phyloP scores from a whole-genome alignment of 2,113 vertebrate genomes.

The Cottus gobio region DNA sequence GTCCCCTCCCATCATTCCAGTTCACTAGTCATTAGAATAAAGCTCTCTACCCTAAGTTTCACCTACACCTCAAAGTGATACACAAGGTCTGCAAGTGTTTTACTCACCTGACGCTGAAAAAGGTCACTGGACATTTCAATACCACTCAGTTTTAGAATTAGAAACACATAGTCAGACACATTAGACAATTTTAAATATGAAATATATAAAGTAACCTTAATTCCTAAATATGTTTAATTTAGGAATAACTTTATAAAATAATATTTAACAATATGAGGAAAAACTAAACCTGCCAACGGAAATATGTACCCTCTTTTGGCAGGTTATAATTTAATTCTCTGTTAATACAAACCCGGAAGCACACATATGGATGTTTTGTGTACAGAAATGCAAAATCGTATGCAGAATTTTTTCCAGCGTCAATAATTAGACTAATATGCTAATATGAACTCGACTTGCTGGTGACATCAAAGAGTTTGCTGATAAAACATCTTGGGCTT shows the following conservation, averaged over 20 bases:
- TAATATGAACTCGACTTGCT: not conserved
- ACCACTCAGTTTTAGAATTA: not conserved
- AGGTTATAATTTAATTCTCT: not conserved
- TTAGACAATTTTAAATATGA: not conserved
- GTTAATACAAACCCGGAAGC: not conserved
- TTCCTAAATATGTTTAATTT: not conserved
- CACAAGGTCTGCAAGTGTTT: not conserved
- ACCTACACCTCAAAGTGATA: not conserved
- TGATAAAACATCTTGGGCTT: not conserved
- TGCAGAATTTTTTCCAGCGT: too few relatives aligned
- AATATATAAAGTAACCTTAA: not conserved
- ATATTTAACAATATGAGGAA: not conserved
- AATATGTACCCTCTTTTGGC: not conserved
- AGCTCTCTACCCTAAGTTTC: not conserved
- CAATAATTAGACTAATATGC: not conserved
- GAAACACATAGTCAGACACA: not conserved
- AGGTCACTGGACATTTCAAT: not conserved
- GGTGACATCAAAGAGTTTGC: not conserved
- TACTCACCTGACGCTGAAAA: not conserved
- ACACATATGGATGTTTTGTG: not conserved
- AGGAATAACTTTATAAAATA: not conserved
- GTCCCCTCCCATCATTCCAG: conserved; percentile 46
- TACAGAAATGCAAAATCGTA: not conserved
- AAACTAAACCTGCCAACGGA: not conserved
- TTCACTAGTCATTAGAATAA: conserved; percentile 25